Evolutionary conservation across 2,113 vertebrate genomes (phyloP).

Genomic region (Prionailurus viverrinus): DNA sequence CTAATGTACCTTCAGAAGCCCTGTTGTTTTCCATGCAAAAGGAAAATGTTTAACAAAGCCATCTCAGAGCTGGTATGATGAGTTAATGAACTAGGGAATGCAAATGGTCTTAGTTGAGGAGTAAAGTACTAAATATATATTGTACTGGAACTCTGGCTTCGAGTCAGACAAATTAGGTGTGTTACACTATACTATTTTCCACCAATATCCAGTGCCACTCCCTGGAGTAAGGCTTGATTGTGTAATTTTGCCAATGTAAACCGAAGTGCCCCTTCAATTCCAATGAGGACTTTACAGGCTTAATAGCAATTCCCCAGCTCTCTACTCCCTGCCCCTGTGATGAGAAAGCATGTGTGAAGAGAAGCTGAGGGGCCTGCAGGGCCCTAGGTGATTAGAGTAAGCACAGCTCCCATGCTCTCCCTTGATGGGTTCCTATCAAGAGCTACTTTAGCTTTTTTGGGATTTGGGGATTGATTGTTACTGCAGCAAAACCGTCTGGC

Average conservation of each 20-base stretch:
- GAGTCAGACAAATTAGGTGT: not conserved
- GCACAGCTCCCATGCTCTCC: too few species aligned
- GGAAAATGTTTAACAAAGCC: not conserved
- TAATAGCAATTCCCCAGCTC: not conserved
- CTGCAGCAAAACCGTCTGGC: not conserved
- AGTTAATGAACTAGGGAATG: not conserved
- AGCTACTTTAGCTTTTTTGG: not conserved
- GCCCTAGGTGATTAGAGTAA: not conserved
- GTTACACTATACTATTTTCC: not conserved
- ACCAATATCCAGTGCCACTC: not conserved
- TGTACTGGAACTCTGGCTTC: not conserved
- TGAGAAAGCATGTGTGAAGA: not conserved
- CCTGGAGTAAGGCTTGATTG: not conserved
- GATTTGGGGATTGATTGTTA: not conserved
- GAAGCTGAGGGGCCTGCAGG: not conserved
- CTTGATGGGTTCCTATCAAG: too few species aligned
- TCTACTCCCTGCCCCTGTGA: not conserved
- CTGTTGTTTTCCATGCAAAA: not conserved
- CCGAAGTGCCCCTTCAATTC: not conserved
- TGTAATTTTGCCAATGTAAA: not conserved
- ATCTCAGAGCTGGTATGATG: not conserved
- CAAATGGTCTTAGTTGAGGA: not conserved
- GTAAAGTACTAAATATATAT: not conserved
- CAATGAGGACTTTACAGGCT: not conserved
- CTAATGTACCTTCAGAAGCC: not conserved